Evolutionary conservation across 2,113 vertebrate genomes (phyloP).

Genomic region (Grantiella picta): DNA sequence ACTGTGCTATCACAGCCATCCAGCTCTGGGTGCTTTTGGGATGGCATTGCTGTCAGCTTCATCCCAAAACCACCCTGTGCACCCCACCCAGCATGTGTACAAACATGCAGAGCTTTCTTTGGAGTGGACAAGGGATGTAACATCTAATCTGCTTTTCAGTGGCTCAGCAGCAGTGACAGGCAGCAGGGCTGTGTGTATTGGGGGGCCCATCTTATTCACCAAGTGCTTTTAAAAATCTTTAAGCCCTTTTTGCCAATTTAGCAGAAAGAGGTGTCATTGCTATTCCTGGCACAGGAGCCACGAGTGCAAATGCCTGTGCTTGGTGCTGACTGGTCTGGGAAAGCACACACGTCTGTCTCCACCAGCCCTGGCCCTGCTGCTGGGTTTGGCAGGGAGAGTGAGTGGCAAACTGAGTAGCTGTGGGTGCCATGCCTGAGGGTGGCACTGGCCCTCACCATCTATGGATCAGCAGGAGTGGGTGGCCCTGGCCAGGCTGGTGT

Average conservation of each 20-base stretch:
- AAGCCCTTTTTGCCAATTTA: not conserved
- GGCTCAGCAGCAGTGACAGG: not conserved
- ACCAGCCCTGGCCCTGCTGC: not conserved
- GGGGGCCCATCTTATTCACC: not conserved
- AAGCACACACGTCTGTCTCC: fast-evolving
- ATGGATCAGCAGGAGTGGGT: not conserved
- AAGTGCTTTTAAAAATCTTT: not conserved
- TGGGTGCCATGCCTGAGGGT: not conserved
- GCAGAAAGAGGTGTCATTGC: not conserved
- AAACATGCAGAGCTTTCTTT: not conserved
- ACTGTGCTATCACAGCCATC: not conserved
- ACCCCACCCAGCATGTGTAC: not conserved
- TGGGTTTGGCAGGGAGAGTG: not conserved
- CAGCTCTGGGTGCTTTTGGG: not conserved
- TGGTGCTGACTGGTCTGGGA: not conserved
- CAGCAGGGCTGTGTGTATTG: not conserved
- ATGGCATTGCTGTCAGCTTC: not conserved
- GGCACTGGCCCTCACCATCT: not conserved
- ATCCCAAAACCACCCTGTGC: not conserved
- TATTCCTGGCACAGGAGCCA: not conserved
- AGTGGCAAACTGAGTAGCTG: not conserved
- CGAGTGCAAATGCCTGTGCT: not conserved
- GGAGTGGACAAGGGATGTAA: not conserved
- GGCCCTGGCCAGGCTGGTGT: not conserved
- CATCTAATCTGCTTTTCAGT: not conserved